These are phyloP conservation scores for Sprattus sprattus DNA, from an alignment of 2,113 vertebrate species.

Conservation along the genomic window DNA sequence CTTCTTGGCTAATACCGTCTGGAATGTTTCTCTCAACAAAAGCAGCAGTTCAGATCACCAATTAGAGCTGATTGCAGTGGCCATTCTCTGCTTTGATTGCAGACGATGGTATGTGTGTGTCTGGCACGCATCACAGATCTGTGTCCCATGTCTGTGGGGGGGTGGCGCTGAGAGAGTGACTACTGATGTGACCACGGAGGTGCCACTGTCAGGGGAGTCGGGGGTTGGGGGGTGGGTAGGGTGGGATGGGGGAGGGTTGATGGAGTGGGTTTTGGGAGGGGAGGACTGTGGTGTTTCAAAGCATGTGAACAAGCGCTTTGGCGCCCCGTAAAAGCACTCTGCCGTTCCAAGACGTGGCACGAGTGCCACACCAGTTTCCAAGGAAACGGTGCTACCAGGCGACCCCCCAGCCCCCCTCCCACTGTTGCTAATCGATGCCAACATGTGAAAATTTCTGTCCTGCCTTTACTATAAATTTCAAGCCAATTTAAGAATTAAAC, in stretches of 20 bases:
- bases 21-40: background rate
- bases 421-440: constrained; percentile 52
- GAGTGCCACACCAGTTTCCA: constrained; percentile 56
- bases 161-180: constrained; percentile 18
- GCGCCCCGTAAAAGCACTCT: constrained; percentile 57
- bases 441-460: constrained; percentile 54
- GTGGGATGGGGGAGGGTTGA: background rate
- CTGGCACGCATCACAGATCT: background rate
- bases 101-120: constrained; percentile 34
- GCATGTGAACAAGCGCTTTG: constrained; percentile 50
- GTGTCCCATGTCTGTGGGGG: background rate
- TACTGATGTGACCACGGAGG: constrained; percentile 58
- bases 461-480: constrained; percentile 52
- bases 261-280: background rate
- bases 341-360: constrained; percentile 53
- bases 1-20: background rate
- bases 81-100: constrained; percentile 40
- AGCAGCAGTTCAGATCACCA: constrained; percentile 43
- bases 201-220: constrained; percentile 38
- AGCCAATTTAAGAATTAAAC: constrained; percentile 59
- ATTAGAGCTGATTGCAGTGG: constrained; percentile 30
- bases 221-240: background rate
- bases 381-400: constrained; percentile 60
- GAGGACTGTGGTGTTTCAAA: constrained; percentile 38
- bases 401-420: constrained; percentile 37